Conservation (phyloP, 2,797 vertebrate species). For the Scomberomorus guttatus region DNA sequence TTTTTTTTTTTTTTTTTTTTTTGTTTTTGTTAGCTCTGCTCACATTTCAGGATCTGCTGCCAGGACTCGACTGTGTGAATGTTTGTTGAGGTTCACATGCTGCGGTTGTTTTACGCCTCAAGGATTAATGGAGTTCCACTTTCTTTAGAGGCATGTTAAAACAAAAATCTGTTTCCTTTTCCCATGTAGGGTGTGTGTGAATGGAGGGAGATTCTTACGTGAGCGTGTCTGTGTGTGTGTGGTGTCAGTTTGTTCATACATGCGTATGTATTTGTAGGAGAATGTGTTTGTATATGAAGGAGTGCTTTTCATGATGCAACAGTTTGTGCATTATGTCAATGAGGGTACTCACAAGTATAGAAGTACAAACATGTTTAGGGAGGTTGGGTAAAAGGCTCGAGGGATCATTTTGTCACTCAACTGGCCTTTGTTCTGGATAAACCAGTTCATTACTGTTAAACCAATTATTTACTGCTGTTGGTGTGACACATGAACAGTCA, state of each 20-base stretch:
- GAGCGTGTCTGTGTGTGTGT: not conserved
- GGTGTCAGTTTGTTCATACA: not conserved
- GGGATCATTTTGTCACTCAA: not conserved
- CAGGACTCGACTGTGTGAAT: not conserved
- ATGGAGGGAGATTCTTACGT: not conserved
- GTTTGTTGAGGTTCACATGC: not conserved
- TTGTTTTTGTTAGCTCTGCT: too few relatives aligned
- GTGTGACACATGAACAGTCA: not conserved
- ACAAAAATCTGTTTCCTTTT: not conserved
- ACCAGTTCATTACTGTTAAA: not conserved
- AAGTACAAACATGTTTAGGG: not conserved
- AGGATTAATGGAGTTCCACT: not conserved
- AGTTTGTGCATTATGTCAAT: too few relatives aligned
- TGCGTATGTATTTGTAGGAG: not conserved
- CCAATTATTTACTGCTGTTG: not conserved
- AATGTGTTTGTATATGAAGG: not conserved
- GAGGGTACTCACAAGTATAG: not conserved
- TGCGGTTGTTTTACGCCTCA: not conserved
- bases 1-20: too few relatives aligned
- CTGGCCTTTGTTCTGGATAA: not conserved
- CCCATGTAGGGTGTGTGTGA: not conserved
- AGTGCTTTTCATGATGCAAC: too few relatives aligned
- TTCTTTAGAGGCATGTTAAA: constrained; percentile 18
- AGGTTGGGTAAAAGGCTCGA: not conserved
- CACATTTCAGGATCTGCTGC: not conserved